Evolutionary conservation across 1,140 invertebrate genomes (phyloP).

Genomic region (Delia radicum): DNA sequence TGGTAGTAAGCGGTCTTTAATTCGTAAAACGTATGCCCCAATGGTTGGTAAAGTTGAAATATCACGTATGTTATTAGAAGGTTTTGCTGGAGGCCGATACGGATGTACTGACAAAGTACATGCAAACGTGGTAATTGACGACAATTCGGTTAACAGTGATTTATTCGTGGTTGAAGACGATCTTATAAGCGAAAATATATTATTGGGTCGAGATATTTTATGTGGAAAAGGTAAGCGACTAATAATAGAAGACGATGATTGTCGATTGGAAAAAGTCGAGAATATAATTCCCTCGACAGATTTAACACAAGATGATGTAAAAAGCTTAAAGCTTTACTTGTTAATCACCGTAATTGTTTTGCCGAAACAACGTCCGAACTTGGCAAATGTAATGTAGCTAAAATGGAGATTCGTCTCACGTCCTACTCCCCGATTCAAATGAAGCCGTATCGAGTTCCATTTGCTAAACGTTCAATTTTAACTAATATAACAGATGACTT

Average conservation of each 20-base stretch:
- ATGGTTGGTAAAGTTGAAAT: background rate
- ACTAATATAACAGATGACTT: background rate
- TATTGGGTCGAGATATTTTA: background rate
- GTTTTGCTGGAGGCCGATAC: background rate
- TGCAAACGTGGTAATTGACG: background rate
- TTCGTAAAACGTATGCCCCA: background rate
- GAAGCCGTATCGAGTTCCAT: conserved; percentile 14
- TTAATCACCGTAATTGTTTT: background rate
- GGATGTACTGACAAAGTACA: background rate
- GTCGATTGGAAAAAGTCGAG: background rate
- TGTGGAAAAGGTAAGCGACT: background rate
- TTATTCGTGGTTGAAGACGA: background rate
- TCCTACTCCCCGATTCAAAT: background rate
- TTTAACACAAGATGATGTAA: background rate
- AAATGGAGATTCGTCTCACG: background rate
- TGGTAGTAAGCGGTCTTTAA: background rate
- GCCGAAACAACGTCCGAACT: background rate
- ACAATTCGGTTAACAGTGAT: background rate
- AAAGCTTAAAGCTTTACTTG: background rate
- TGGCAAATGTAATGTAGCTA: background rate
- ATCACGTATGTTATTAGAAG: background rate
- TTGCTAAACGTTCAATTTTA: conserved; percentile 14
- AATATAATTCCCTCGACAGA: background rate
- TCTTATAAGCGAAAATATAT: background rate
- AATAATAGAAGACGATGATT: conserved; percentile 4